Conservation (phyloP, 2,797 vertebrate genomes). For the Gallinago solitaria region DNA sequence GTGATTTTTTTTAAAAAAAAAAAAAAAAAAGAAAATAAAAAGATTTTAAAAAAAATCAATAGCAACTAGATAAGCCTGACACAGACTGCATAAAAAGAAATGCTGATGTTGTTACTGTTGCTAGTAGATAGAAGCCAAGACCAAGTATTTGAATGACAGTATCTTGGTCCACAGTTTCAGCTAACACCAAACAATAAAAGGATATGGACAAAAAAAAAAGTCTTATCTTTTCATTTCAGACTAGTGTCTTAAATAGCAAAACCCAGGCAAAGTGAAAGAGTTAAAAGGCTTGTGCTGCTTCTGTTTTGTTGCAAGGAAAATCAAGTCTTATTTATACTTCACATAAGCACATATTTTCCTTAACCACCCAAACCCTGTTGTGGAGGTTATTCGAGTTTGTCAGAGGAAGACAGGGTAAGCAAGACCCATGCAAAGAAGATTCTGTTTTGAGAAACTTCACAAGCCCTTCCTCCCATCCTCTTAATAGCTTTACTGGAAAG, state of each 20-base stretch:
- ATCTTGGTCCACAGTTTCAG: neutral
- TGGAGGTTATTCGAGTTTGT: neutral
- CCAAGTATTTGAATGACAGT: neutral
- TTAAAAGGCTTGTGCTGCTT: neutral
- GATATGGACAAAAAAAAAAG: neutral
- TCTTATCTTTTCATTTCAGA: neutral
- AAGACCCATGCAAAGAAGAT: neutral
- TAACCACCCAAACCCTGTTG: neutral
- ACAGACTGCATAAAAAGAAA: neutral
- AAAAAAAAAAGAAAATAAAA: too few species aligned
- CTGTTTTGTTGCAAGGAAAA: neutral
- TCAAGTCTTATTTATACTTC: neutral
- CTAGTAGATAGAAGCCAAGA: neutral
- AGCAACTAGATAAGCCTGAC: neutral
- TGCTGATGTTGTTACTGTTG: neutral
- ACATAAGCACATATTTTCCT: neutral
- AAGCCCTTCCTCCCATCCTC: neutral
- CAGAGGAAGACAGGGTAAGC: neutral
- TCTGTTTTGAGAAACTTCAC: neutral
- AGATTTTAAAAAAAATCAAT: neutral
- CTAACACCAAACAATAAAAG: neutral
- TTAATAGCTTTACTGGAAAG: neutral
- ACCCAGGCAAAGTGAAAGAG: neutral
- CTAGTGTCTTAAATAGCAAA: neutral
- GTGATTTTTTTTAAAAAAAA: neutral